Percentiles rank a stretch among this genome's conserved stretches.
Evolutionary conservation across 2,888 invertebrate species (phyloP).

Genomic region (Zhuqinia jingwanae): DNA sequence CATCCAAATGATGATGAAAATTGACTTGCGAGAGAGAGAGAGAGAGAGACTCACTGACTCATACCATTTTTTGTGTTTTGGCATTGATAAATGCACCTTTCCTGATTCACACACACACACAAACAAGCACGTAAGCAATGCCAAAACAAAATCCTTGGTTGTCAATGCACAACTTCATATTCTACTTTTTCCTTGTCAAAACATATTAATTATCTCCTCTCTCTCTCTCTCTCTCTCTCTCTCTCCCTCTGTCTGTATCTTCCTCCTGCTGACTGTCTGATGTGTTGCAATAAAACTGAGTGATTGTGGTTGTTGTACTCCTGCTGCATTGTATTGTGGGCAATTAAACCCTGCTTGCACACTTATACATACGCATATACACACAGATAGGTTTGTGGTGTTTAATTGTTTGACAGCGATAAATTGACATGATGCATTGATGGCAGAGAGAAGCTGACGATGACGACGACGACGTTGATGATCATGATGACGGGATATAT

Average conservation of each 20-base stretch:
- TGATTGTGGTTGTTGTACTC: not conserved
- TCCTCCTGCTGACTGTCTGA: not conserved
- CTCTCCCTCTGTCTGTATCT: not conserved
- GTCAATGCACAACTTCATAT: slow-evolving; percentile 9
- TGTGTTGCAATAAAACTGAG: slow-evolving; percentile 29
- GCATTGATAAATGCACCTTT: slow-evolving; percentile 63
- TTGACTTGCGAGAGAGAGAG: slow-evolving; percentile 33
- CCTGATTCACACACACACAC: not conserved
- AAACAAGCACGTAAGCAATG: not conserved
- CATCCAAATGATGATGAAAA: slow-evolving; percentile 51
- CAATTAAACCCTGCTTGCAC: slow-evolving; percentile 25
- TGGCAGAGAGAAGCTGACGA: not conserved
- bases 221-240: slow-evolving; percentile 7
- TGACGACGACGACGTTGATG: too few species aligned
- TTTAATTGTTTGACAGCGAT: slow-evolving; percentile 70
- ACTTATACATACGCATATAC: not conserved
- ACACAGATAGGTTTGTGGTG: slow-evolving; percentile 4
- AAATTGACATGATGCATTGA: slow-evolving; percentile 66
- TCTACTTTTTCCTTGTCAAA: slow-evolving; percentile 60
- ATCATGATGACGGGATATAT: not conserved
- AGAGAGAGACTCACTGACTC: not conserved
- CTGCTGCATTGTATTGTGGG: slow-evolving; percentile 9
- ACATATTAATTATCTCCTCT: slow-evolving; percentile 66
- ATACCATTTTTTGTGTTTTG: slow-evolving; percentile 56
- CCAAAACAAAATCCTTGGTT: not conserved